Base-by-base conservation (phyloP, 2,113 vertebrate genomes). In the Miniopterus natalensis region DNA sequence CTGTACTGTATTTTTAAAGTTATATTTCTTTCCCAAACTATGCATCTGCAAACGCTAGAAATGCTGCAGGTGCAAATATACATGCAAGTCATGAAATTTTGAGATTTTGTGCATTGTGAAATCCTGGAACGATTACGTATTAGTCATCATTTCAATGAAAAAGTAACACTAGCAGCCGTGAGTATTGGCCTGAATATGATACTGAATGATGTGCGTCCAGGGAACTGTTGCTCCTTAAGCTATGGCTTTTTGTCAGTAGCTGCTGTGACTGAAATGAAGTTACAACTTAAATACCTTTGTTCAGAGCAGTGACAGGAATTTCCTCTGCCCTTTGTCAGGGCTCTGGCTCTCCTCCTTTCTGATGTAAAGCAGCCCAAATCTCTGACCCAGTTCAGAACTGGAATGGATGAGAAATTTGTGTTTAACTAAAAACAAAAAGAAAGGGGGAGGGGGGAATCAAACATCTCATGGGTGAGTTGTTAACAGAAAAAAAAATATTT, bases 231-330 rank as follows among this genome's bases (percentile, higher is more conserved):
- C 5, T 95, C 96, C 84, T 93, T 27, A 27, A 92, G 42, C 73
- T 65, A 59, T 88, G 90, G 94, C 95, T 84, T 94, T 95, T 97
- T 79, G 95, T 96, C 91, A 88, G 80, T 94, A 88, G 91, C 70
- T 94, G 84, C 96, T 81, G 66, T 87, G 92, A 96, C 74, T 91
- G 75, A 90, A 80, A 91, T 89, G 85, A 95, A 95, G 95, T 84
- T 94, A 84, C 20, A 84, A 66, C 15, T 66, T 65, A 55, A 87
- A 84, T 66, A 73, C 6, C 27, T 78, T 13, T 71, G 75, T 79
- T 68, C 85, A 89, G 51, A 57, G 4, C 71, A 61, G 92, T 59
- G 27, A 70, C 71, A 63, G 89, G 73, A 68, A 40, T 95, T 95
- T 84, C 63, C 79, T 92, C n/a, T 84, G 93, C 94, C 70, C 79